Conservation (phyloP, 2,888 invertebrate genomes). For the Apodemia zela region DNA sequence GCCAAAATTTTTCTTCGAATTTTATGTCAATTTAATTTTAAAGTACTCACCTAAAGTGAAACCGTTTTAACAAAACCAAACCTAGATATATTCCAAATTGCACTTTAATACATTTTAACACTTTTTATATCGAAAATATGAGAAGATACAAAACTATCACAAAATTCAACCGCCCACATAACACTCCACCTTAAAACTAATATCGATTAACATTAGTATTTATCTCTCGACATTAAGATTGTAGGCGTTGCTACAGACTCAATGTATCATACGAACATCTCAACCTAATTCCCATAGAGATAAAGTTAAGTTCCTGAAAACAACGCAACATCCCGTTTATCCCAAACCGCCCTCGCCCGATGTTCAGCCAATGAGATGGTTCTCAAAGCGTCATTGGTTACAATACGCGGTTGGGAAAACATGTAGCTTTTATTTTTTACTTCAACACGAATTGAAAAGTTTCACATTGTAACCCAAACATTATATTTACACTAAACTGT, state of each 20-base stretch:
- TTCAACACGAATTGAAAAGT: conserved; percentile 40
- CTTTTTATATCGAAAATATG: not conserved
- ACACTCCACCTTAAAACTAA: conserved; percentile 62
- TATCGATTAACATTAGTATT: conserved; percentile 48
- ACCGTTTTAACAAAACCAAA: not conserved
- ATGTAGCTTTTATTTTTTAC: conserved; percentile 54
- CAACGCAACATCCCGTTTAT: conserved; percentile 47
- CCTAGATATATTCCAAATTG: not conserved
- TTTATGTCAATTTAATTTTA: too few relatives aligned
- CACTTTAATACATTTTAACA: not conserved
- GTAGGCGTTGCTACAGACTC: conserved; percentile 59
- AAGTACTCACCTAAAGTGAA: too few relatives aligned
- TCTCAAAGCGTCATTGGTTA: conserved; percentile 61
- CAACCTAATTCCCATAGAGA: conserved; percentile 52
- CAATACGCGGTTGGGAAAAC: conserved; percentile 49
- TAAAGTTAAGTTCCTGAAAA: conserved; percentile 46
- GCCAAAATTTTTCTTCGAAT: too few relatives aligned
- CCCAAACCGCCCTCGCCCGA: conserved; percentile 54
- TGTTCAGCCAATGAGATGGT: conserved; percentile 51
- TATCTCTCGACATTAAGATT: conserved; percentile 45
- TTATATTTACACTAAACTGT: too few relatives aligned
- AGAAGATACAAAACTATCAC: conserved; percentile 13
- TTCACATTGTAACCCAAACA: not conserved
- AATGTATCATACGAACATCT: conserved; percentile 41
- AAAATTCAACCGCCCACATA: conserved; percentile 46